Conservation (phyloP, 2,888 invertebrate species). For the Tenthredo scrophulariae region DNA sequence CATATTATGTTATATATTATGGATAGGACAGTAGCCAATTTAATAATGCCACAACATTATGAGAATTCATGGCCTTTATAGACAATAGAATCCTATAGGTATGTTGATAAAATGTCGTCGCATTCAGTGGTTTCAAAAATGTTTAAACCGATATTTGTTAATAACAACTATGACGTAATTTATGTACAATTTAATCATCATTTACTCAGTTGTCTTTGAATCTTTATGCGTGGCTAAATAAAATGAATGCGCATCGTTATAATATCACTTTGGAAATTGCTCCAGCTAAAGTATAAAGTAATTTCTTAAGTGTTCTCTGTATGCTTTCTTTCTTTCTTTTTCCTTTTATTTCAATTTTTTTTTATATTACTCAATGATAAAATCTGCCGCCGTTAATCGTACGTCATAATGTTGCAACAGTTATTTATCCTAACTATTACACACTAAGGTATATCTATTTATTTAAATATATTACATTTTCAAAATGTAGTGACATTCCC, state of each 20-base stretch:
- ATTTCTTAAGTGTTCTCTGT: conserved; percentile 22
- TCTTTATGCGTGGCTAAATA: conserved; percentile 21
- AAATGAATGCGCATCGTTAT: conserved; percentile 16
- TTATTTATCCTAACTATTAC: conserved; percentile 52
- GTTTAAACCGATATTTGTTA: conserved; percentile 17
- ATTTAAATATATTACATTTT: conserved; percentile 49
- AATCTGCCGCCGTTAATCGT: conserved; percentile 42
- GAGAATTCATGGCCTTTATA: conserved; percentile 9
- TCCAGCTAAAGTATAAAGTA: conserved; percentile 15
- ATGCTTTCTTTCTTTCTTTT: background rate
- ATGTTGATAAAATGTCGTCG: conserved; percentile 1
- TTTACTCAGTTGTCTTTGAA: conserved; percentile 16
- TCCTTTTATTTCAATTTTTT: background rate
- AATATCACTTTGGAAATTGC: conserved; percentile 44
- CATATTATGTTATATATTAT: background rate
- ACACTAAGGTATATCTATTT: conserved; percentile 44
- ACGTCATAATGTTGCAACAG: conserved; percentile 41
- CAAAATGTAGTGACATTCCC: conserved; percentile 50
- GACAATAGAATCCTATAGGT: background rate
- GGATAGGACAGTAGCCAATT: conserved; percentile 12
- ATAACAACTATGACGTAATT: conserved; percentile 39
- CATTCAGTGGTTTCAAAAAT: conserved; percentile 17
- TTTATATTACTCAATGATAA: conserved; percentile 31
- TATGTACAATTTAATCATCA: conserved; percentile 37
- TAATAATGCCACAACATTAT: conserved; percentile 27